These are phyloP conservation scores for Daubentonia madagascariensis DNA, from an alignment of 2,113 vertebrate genomes.

Conservation along the genomic window DNA sequence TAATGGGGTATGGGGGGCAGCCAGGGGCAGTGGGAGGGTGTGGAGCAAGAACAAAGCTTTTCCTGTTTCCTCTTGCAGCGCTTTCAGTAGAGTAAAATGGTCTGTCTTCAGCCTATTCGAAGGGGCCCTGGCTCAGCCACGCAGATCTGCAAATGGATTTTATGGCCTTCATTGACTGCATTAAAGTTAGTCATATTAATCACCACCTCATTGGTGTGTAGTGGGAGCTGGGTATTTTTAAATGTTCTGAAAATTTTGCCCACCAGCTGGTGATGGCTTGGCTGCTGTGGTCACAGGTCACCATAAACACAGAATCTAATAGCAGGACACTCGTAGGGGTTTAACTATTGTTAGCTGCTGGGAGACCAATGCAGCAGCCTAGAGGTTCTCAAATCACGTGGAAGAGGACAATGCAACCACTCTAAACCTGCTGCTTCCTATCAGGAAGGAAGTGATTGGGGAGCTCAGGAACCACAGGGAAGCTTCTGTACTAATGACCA, in stretches of 20 bases:
- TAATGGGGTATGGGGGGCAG: not conserved
- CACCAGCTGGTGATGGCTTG: not conserved
- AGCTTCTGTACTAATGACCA: not conserved
- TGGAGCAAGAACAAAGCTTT: not conserved
- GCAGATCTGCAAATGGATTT: not conserved
- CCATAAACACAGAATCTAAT: not conserved
- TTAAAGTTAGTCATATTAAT: slow-evolving; percentile 15
- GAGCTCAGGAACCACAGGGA: not conserved
- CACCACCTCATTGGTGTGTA: not conserved
- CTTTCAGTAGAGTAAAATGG: not conserved
- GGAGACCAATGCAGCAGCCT: not conserved
- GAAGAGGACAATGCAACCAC: slow-evolving; percentile 1
- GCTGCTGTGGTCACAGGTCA: slow-evolving; percentile 2
- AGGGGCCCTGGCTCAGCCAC: not conserved
- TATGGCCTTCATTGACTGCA: not conserved
- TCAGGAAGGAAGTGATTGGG: not conserved
- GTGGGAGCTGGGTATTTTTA: not conserved
- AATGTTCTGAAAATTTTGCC: not conserved
- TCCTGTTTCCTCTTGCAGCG: not conserved
- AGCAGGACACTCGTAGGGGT: not conserved
- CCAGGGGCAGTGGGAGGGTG: fast-evolving
- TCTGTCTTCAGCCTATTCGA: not conserved
- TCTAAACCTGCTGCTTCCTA: slow-evolving; percentile 49
- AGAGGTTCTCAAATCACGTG: slow-evolving; percentile 22
- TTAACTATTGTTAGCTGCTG: slow-evolving; percentile 2